Evolutionary conservation across 2,113 vertebrate genomes (phyloP).

Genomic region (Nothocercus nigrocapillus): DNA sequence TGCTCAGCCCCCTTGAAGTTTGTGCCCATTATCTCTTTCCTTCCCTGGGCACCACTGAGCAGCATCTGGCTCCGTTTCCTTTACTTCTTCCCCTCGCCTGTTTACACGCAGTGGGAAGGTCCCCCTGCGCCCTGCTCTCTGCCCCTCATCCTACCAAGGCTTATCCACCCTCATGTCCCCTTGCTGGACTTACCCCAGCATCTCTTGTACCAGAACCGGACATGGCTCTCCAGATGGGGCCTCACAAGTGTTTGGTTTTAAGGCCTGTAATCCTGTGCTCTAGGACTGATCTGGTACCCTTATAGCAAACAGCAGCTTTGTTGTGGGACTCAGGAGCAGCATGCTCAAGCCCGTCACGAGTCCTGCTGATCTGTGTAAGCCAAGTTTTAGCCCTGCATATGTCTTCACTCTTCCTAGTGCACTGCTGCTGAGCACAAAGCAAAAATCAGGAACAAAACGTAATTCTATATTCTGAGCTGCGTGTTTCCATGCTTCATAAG

Average conservation of each 20-base stretch:
- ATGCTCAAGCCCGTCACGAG: neutral
- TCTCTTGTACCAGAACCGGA: neutral
- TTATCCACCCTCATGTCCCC: neutral
- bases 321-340: neutral
- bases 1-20: neutral
- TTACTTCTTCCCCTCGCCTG: neutral
- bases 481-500: neutral
- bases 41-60: neutral
- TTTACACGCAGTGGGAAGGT: neutral
- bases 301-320: neutral
- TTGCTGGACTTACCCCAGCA: neutral
- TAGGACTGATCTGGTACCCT: neutral
- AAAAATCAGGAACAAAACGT: neutral
- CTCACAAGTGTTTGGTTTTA: neutral
- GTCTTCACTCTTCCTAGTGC: neutral
- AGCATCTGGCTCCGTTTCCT: neutral
- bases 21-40: neutral
- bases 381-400: fast-evolving
- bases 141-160: fast-evolving
- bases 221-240: fast-evolving
- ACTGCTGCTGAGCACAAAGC: neutral
- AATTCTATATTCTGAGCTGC: neutral
- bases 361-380: neutral
- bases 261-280: neutral
- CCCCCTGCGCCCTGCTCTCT: fast-evolving